phyloP scores from a whole-genome alignment of 35 echinoderm and acorn worm species.

The Eucidaris tribuloides region DNA sequence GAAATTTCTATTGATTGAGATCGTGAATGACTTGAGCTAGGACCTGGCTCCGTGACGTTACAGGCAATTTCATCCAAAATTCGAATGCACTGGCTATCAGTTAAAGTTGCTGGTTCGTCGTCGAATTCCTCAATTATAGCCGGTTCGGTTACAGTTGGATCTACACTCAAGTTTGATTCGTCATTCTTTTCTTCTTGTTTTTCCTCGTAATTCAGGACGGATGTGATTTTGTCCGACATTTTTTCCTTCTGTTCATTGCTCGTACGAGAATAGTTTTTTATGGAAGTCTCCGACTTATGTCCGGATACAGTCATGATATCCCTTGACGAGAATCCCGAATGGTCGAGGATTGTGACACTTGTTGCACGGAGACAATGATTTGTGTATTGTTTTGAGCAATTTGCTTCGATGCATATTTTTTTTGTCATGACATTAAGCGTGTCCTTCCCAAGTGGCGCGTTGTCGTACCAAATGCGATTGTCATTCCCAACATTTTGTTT shows the following conservation, averaged over 20 bases:
- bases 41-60: no score
- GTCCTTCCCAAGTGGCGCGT: constrained; percentile 15
- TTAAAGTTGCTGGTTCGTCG: no score
- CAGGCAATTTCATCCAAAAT: no score
- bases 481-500: background rate
- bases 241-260: constrained; percentile 14
- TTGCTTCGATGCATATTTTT: background rate
- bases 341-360: background rate
- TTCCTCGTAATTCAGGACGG: no score
- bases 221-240: no score
- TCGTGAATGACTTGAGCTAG: no score
- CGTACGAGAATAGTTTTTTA: background rate
- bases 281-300: background rate
- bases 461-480: constrained; percentile 24
- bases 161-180: no score
- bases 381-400: constrained; percentile 15
- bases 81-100: no score
- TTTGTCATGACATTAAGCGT: constrained; percentile 17
- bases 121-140: no score
- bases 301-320: constrained; percentile 1
- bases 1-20: no score
- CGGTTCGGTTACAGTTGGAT: no score
- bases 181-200: no score
- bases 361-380: constrained; percentile 14
- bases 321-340: background rate